Evolutionary conservation across 2,797 vertebrate species (phyloP), one percentile per base, ranked within the genome.

Genomic region (Artibeus lituratus): DNA sequence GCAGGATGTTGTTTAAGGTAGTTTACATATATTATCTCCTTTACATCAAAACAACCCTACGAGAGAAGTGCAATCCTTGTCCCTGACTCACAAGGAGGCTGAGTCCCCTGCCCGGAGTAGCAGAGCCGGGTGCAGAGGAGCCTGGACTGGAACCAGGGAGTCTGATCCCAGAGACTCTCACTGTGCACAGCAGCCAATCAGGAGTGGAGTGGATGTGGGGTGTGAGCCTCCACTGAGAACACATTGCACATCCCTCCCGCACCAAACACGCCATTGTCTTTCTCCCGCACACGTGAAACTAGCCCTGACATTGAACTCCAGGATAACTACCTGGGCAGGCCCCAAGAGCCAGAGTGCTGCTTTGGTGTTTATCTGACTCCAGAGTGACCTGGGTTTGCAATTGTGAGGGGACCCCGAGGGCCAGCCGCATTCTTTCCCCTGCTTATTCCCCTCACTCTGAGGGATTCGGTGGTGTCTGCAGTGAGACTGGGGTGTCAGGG

Each of bases 261-360:
- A 96, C 95, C 74, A 93, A 69, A 97, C 91, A 88, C 96, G 96
- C 69, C 80, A 94, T 96, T 97, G 98, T 22, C 77, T 92, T 98
- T 97, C 92, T 24, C 96, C 95, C 94, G 88, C 95, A 96, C 94
- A 92, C 90, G 86, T 92, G 87, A 76, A 96, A 89, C 92, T 91
- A 90, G 95, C 96, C 95, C 94, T 97, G 97, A 96, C 96, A 95
- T 98, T 98, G 98, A 96, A 94, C 91, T 94, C 96, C 76, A 67
- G 81, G 96, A 96, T 98, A 97, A 98, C 55, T 98, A 98, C 94
- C 82, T 97, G 85, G 73, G 96, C n/a, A 94, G 96, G 96, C 92
- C 73, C 1, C 18, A 94, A 97, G 92, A 81, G 67, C 80, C 95
- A 94, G 80, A 81, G 94, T 84, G 92, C 91, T 94, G 97, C 95